Conservation (phyloP, 2,888 invertebrate genomes). For the Campoletis raptor region DNA sequence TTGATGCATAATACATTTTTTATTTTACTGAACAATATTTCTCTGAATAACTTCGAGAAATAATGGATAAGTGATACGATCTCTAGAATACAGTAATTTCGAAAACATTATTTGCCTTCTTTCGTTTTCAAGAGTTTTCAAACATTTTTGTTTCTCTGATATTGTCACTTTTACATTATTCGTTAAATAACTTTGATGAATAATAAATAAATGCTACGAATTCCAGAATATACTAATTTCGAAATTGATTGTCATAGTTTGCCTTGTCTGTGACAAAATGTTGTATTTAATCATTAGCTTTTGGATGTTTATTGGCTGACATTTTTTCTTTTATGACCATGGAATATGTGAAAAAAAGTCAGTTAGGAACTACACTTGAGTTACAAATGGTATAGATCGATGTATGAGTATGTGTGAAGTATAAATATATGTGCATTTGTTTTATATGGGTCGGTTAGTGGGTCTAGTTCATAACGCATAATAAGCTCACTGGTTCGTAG, state of each 20-base stretch:
- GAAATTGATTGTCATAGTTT: not conserved
- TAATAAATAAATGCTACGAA: not conserved
- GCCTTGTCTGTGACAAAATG: not conserved
- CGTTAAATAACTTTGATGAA: not conserved
- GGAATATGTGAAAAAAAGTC: not conserved
- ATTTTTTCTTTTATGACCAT: not conserved
- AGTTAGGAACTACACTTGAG: not conserved
- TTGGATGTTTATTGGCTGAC: not conserved
- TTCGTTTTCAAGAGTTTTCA: not conserved
- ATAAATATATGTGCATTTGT: constrained; percentile 73
- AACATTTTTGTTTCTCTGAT: not conserved
- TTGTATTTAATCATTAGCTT: not conserved
- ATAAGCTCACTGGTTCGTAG: constrained; percentile 35
- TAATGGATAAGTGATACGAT: not conserved
- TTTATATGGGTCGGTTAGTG: constrained; percentile 71
- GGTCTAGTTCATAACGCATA: constrained; percentile 76
- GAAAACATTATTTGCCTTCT: not conserved
- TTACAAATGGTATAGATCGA: constrained; percentile 9
- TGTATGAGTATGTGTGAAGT: constrained; percentile 36
- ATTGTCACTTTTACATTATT: not conserved
- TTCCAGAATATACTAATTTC: not conserved
- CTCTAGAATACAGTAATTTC: not conserved
- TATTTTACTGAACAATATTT: too few species aligned
- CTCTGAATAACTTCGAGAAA: not conserved
- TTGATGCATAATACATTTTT: not conserved